Evolutionary conservation across 2,113 vertebrate genomes (phyloP), one percentile per base, ranked within the genome.

Genomic region (Pluvianellus socialis): DNA sequence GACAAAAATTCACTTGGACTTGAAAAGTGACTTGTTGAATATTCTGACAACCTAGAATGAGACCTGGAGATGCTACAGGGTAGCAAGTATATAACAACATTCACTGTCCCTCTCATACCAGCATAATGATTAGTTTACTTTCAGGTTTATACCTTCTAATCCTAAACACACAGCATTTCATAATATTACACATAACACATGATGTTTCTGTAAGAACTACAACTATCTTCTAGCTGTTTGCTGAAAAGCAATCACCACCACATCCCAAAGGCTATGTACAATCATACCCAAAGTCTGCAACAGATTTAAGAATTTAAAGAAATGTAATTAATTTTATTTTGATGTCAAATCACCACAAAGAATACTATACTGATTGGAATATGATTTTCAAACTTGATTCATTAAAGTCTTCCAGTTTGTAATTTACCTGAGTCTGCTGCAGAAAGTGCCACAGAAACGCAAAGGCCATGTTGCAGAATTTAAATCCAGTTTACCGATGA

Each of bases 381-480:
- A 23, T 22, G 38, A 92, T 86, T 96, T 70, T 84, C 38, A 84
- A 81, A 42, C 6, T 84, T 92, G 72, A 92, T 92, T 96, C n/a
- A 42, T 83, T 80, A 73, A 65, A 55, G 45, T 45, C 35, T 80
- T 88, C 50, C 0, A 2, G 20, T 55, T 55, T 59, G 20, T 38
- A 88, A 71, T 96, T 96, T 96, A 97, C 95, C 94, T 96, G 93
- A 84, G n/a, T 89, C 59, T 94, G 68, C 28, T 95, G 92, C 63
- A 66, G 91, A 92, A 94, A 92, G 44, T 62, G 63, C 45, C 93
- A 91, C 7, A 83, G 71, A 97, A 94, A 95, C 1, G 0, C 47
- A 96, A 94, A 63, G 63, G 73, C 23, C 89, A 40, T 67, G 91
- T 38, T 97, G 91, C 40, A 89, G 94, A 95, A 86, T 63, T 88